Percentiles rank a stretch among this genome's conserved stretches.
phyloP scores from a whole-genome alignment of 2,797 vertebrate species.

The Sus cebifrons region DNA sequence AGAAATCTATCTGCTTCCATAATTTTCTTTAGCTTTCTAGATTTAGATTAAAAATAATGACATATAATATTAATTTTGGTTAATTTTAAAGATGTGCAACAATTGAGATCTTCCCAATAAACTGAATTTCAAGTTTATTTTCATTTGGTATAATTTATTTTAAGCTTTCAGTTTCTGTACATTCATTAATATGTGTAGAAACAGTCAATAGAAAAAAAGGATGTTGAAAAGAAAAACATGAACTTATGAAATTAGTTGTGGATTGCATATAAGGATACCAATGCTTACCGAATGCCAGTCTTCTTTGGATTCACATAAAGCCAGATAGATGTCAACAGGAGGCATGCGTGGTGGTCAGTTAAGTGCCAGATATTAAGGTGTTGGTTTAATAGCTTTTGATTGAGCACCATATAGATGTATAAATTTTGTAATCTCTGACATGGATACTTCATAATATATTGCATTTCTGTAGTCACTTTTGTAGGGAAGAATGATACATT shows the following conservation, averaged over 20 bases:
- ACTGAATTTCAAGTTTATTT: conserved; percentile 53
- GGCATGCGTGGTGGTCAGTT: not conserved
- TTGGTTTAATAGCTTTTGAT: not conserved
- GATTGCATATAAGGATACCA: conserved; percentile 18
- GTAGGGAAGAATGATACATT: not conserved
- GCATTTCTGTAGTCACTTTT: not conserved
- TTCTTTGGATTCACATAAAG: not conserved
- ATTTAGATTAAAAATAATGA: conserved; percentile 33
- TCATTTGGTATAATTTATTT: conserved; percentile 52
- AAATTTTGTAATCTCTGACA: conserved; percentile 27
- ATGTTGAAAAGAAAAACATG: conserved; percentile 9
- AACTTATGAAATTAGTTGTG: conserved; percentile 11
- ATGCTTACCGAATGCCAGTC: not conserved
- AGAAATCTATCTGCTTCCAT: conserved; percentile 7
- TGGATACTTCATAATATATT: conserved; percentile 15
- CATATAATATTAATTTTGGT: not conserved
- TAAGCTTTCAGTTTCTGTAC: conserved; percentile 10
- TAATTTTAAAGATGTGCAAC: conserved; percentile 61
- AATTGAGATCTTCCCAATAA: not conserved
- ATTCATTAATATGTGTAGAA: conserved; percentile 12
- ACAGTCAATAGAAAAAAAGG: not conserved
- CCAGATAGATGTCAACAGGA: not conserved
- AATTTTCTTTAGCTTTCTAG: conserved; percentile 37
- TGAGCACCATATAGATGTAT: not conserved
- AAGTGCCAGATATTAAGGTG: not conserved